Evolutionary conservation across 2,797 vertebrate species (phyloP).

Genomic region (Danio aesculapii): DNA sequence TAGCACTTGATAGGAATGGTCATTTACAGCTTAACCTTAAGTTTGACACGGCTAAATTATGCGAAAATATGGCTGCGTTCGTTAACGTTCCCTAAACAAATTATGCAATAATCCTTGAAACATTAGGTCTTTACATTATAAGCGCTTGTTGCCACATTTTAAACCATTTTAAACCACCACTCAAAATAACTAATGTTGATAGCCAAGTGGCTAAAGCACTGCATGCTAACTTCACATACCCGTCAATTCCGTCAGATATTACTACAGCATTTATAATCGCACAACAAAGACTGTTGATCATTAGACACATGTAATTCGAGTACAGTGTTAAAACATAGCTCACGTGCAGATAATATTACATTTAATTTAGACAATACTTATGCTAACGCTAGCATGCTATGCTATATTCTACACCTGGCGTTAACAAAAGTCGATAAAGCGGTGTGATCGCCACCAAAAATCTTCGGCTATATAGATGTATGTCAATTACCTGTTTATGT

Average conservation of each 20-base stretch:
- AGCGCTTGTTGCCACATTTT: neutral
- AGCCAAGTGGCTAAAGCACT: neutral
- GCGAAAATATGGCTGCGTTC: neutral
- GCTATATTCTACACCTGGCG: neutral
- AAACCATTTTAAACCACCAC: too few species aligned
- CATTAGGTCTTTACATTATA: neutral
- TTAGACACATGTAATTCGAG: neutral
- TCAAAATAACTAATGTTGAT: neutral
- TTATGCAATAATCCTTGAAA: neutral
- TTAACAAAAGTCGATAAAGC: neutral
- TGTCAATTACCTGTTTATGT: constrained; percentile 37
- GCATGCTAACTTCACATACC: neutral
- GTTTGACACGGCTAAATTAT: neutral
- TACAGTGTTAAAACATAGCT: neutral
- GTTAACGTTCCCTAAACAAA: neutral
- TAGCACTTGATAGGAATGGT: neutral
- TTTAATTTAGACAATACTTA: neutral
- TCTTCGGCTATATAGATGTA: neutral
- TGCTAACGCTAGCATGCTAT: constrained; percentile 31
- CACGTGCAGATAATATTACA: fast-evolving
- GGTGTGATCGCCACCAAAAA: neutral
- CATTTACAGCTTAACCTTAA: neutral
- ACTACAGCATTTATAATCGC: neutral
- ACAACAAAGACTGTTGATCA: neutral
- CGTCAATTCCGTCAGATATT: neutral